Evolutionary conservation across 2,797 vertebrate genomes (phyloP).

Genomic region (Crenuchus spilurus): DNA sequence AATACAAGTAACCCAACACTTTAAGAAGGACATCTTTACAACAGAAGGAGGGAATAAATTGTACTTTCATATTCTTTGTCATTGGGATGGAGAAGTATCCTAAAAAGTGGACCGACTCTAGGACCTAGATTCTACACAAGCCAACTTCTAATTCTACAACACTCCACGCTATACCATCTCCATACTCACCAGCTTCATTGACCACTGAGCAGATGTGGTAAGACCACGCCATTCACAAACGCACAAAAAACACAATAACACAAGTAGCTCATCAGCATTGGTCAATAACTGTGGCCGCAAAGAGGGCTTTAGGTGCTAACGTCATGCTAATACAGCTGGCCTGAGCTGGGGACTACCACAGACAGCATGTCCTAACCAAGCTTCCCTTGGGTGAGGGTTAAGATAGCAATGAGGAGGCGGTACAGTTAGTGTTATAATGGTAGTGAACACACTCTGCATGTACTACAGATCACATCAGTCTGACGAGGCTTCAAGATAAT

Average conservation of each 20-base stretch:
- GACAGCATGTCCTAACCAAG: neutral
- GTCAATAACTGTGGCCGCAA: constrained; percentile 23
- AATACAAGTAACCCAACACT: constrained; percentile 15
- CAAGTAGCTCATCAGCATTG: constrained; percentile 20
- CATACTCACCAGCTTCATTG: constrained; percentile 89
- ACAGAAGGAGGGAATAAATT: neutral
- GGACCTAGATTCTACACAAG: constrained; percentile 1
- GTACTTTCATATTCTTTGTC: neutral
- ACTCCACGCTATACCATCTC: constrained; percentile 34
- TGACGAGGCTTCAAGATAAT: neutral
- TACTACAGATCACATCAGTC: neutral
- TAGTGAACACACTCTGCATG: constrained; percentile 1
- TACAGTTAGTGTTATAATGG: neutral
- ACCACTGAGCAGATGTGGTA: constrained; percentile 90
- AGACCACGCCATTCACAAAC: constrained; percentile 71
- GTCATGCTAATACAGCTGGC: constrained; percentile 11
- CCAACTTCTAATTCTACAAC: constrained; percentile 48
- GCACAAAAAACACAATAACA: constrained; percentile 37
- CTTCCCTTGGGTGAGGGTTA: constrained; percentile 16
- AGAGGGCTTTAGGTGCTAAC: neutral
- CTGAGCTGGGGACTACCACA: neutral
- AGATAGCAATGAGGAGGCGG: neutral
- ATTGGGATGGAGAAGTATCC: neutral
- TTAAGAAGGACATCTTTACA: constrained; percentile 30
- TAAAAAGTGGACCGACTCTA: constrained; percentile 24